phyloP scores from a whole-genome alignment of 2,797 vertebrate species.

The Podarcis siculus region DNA sequence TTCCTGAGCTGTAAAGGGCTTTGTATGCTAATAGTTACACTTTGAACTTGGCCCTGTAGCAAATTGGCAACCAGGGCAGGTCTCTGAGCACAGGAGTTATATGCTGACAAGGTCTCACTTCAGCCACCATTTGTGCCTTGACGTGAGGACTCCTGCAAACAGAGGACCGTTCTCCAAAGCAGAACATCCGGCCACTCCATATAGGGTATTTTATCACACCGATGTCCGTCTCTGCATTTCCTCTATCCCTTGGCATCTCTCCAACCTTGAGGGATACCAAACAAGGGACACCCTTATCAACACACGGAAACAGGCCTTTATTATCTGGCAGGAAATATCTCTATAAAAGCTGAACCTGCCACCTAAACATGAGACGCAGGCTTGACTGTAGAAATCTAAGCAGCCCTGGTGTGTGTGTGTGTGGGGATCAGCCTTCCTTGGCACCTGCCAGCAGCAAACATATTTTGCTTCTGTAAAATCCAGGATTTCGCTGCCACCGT shows the following conservation, averaged over 20 bases:
- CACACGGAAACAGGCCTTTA: not conserved
- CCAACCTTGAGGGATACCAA: not conserved
- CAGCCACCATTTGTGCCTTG: too few relatives aligned
- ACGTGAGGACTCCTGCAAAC: too few relatives aligned
- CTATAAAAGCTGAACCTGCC: slow-evolving; percentile 12
- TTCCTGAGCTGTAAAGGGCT: too few relatives aligned
- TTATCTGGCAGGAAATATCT: slow-evolving; percentile 17
- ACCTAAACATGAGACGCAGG: slow-evolving; percentile 43
- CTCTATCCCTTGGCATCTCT: not conserved
- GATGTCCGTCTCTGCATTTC: not conserved
- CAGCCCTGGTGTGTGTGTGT: not conserved
- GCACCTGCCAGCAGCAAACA: slow-evolving; percentile 63
- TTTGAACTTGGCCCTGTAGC: too few relatives aligned
- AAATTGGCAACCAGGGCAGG: too few relatives aligned
- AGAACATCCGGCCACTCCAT: not conserved
- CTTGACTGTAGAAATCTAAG: slow-evolving; percentile 32
- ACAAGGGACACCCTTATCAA: not conserved
- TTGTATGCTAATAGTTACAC: too few relatives aligned
- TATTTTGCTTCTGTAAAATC: slow-evolving; percentile 42
- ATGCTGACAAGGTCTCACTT: too few relatives aligned
- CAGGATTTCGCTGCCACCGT: slow-evolving; percentile 53
- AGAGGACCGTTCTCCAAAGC: too few relatives aligned
- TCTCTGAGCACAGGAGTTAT: too few relatives aligned
- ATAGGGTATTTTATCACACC: rapidly evolving
- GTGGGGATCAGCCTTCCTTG: slow-evolving; percentile 21